These are phyloP conservation scores for Marronus borbonicus DNA, from an alignment of 2,888 invertebrate species.

Conservation along the genomic window DNA sequence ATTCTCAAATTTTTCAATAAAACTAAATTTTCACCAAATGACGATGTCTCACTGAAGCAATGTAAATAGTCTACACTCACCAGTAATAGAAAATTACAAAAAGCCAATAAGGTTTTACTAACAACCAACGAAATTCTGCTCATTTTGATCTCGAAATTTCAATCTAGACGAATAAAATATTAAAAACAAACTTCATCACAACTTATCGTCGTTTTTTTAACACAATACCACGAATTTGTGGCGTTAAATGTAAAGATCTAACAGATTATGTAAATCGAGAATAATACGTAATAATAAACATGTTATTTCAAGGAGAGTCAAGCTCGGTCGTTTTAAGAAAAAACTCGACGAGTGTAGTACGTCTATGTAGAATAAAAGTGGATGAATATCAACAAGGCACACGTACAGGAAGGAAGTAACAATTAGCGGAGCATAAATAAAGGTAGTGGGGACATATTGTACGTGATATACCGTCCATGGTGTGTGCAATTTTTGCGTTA, in stretches of 20 bases:
- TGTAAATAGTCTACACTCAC: conserved; percentile 70
- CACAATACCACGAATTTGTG: background rate
- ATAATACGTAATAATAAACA: conserved; percentile 20
- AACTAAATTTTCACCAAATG: too few relatives aligned
- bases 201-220: background rate
- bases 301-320: conserved; percentile 23
- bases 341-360: background rate
- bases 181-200: background rate
- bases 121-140: conserved; percentile 69
- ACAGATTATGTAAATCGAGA: conserved; percentile 11
- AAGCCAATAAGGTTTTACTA: conserved; percentile 78
- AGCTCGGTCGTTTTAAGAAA: background rate
- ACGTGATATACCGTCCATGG: conserved; percentile 50
- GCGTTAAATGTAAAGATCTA: conserved; percentile 1
- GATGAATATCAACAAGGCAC: conserved; percentile 55
- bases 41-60: background rate
- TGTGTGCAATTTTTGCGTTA: background rate
- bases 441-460: conserved; percentile 56
- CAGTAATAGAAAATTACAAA: conserved; percentile 78
- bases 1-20: too few relatives aligned
- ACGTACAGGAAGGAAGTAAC: conserved; percentile 69
- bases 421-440: conserved; percentile 69
- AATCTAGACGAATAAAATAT: background rate
- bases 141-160: conserved; percentile 55
- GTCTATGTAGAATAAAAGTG: conserved; percentile 30